Evolutionary conservation across 2,113 vertebrate species (phyloP).

Genomic region (Alaudala cheleensis): DNA sequence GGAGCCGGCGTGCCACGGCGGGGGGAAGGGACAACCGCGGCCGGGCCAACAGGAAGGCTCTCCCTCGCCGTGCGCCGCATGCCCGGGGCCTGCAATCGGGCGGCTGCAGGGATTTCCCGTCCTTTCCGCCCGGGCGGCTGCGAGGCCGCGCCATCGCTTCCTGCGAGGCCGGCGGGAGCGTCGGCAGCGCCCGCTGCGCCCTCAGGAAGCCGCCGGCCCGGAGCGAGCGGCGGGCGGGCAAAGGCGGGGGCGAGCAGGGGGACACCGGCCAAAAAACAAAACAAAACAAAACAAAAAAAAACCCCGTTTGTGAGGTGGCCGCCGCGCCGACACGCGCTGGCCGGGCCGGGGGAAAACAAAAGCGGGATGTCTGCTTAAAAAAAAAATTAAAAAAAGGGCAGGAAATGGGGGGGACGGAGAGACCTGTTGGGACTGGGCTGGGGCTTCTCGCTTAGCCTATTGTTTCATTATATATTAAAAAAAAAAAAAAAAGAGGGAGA

Average conservation of each 20-base stretch:
- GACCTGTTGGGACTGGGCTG: constrained; percentile 79
- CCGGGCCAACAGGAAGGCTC: constrained; percentile 85
- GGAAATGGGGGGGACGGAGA: constrained; percentile 70
- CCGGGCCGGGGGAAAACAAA: constrained; percentile 72
- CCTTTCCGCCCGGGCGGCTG: constrained; percentile 44
- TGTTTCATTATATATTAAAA: constrained; percentile 77
- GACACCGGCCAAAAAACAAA: constrained; percentile 43
- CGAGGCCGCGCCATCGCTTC: constrained; percentile 70
- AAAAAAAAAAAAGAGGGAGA: constrained; percentile 67
- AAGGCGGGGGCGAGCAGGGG: constrained; percentile 74
- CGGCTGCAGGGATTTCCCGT: constrained; percentile 75
- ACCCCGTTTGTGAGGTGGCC: constrained; percentile 64
- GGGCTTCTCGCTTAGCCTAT: constrained; percentile 79
- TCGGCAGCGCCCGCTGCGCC: constrained; percentile 61
- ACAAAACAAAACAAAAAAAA: background rate
- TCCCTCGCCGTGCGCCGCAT: constrained; percentile 75
- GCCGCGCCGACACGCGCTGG: constrained; percentile 73
- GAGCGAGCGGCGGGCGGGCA: constrained; percentile 17
- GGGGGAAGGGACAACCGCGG: constrained; percentile 64
- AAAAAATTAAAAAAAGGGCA: constrained; percentile 21
- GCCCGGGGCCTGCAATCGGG: constrained; percentile 61
- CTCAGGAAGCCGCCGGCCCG: constrained; percentile 64
- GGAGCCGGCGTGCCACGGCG: constrained; percentile 77
- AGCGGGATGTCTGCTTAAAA: constrained; percentile 78
- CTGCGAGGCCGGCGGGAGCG: constrained; percentile 73